Evolutionary conservation across 1,140 invertebrate genomes (phyloP).

Genomic region (Ladona fulva): DNA sequence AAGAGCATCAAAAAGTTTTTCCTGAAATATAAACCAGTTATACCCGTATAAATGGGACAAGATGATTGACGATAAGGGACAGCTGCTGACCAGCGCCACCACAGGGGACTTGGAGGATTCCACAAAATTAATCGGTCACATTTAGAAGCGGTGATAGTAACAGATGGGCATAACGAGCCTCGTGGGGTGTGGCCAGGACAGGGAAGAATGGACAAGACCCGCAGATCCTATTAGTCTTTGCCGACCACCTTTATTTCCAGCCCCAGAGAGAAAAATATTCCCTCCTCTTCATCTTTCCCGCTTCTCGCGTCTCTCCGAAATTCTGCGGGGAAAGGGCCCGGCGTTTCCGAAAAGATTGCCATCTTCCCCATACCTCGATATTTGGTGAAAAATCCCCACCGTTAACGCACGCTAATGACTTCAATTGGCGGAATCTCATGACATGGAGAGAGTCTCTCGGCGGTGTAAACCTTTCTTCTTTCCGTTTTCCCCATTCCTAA

Average conservation of each 20-base stretch:
- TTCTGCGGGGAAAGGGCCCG: too few species aligned
- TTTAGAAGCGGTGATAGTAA: not conserved
- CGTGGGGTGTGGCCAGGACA: not conserved
- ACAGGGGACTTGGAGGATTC: not conserved
- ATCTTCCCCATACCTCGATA: too few species aligned
- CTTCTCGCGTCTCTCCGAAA: too few species aligned
- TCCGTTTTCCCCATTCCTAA: too few species aligned
- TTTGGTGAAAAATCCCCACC: too few species aligned
- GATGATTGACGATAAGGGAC: not conserved
- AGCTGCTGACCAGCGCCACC: not conserved
- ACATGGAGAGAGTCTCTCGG: too few species aligned
- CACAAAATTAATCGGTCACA: slow-evolving; percentile 1
- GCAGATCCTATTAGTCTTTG: not conserved
- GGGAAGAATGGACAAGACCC: not conserved
- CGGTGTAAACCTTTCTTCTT: too few species aligned
- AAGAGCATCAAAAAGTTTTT: not conserved
- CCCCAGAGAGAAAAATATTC: not conserved
- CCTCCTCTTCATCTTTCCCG: not conserved
- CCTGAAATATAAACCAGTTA: not conserved
- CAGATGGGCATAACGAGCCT: not conserved
- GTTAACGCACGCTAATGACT: too few species aligned
- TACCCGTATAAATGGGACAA: not conserved
- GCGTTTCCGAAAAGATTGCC: too few species aligned
- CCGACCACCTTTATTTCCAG: not conserved
- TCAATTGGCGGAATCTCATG: too few species aligned